Evolutionary conservation across 2,797 vertebrate species (phyloP).

Genomic region (Gymnoscopelus braueri): DNA sequence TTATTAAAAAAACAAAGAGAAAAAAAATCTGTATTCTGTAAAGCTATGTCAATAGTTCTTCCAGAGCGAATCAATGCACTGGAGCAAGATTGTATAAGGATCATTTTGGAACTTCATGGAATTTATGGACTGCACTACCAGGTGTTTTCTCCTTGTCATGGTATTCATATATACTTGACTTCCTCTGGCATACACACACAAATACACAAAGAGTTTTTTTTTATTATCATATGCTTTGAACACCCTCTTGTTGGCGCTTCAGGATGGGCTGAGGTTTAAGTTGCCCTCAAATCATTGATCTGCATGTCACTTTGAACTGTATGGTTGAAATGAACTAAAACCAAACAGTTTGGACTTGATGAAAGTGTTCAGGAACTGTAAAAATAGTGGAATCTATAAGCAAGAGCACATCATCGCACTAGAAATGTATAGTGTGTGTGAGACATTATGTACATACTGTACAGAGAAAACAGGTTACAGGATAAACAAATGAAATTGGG

Average conservation of each 20-base stretch:
- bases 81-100: slow-evolving; percentile 8
- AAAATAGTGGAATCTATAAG: slow-evolving; percentile 17
- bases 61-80: slow-evolving; percentile 36
- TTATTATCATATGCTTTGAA: slow-evolving; percentile 52
- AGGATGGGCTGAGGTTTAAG: slow-evolving; percentile 28
- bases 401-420: no score
- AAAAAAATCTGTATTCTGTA: slow-evolving; percentile 52
- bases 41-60: slow-evolving; percentile 54
- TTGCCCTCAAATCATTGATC: slow-evolving; percentile 23
- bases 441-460: no score
- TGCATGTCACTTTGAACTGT: slow-evolving; percentile 2
- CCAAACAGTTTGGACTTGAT: slow-evolving; percentile 19
- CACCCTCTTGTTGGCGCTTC: slow-evolving; percentile 27
- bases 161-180: slow-evolving; percentile 53
- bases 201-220: no score
- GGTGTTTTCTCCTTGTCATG: slow-evolving; percentile 47
- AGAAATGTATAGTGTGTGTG: no score
- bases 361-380: slow-evolving; percentile 1
- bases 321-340: slow-evolving; percentile 4
- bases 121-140: slow-evolving; percentile 52
- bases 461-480: no score
- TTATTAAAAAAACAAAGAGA: slow-evolving; percentile 13
- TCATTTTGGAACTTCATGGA: slow-evolving; percentile 28
- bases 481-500: no score
- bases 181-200: slow-evolving; percentile 53